Evolutionary conservation across 1,140 invertebrate species (phyloP).

Genomic region (Neelides sp.): DNA sequence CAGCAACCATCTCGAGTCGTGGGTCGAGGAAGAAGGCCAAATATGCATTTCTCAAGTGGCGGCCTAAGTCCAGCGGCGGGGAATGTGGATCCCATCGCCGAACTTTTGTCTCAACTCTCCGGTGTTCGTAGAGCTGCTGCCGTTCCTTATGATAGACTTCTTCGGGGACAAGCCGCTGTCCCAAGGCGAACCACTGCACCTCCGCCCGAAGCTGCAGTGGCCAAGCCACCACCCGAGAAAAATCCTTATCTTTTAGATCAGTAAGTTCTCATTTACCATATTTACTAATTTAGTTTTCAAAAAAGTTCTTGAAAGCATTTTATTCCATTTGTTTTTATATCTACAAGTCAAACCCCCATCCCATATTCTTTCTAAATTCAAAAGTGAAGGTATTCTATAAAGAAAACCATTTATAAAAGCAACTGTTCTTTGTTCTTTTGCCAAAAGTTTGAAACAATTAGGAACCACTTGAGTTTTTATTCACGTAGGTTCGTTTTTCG

Average conservation of each 20-base stretch:
- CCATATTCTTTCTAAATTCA: too few species aligned
- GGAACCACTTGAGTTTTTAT: too few species aligned
- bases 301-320: conserved; percentile 55
- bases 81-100: conserved; percentile 85
- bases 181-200: conserved; percentile 57
- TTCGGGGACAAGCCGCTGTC: conserved; percentile 33
- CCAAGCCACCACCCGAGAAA: conserved; percentile 72
- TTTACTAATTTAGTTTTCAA: conserved; percentile 34
- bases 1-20: conserved; percentile 30
- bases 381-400: too few species aligned
- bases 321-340: conserved; percentile 34
- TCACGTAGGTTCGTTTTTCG: too few species aligned
- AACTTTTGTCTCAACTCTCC: conserved; percentile 80
- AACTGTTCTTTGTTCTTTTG: too few species aligned
- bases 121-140: conserved; percentile 47
- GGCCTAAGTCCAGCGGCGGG: conserved; percentile 69
- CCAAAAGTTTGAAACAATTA: too few species aligned
- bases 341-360: too few species aligned
- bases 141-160: conserved; percentile 28
- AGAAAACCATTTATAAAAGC: too few species aligned
- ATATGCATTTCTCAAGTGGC: conserved; percentile 43
- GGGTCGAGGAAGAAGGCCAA: conserved; percentile 29
- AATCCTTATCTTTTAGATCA: conserved; percentile 32
- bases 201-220: conserved; percentile 79
- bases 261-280: conserved; percentile 8